These are phyloP conservation scores for Camelus dromedarius DNA, from an alignment of 2,113 vertebrate species.

Conservation along the genomic window DNA sequence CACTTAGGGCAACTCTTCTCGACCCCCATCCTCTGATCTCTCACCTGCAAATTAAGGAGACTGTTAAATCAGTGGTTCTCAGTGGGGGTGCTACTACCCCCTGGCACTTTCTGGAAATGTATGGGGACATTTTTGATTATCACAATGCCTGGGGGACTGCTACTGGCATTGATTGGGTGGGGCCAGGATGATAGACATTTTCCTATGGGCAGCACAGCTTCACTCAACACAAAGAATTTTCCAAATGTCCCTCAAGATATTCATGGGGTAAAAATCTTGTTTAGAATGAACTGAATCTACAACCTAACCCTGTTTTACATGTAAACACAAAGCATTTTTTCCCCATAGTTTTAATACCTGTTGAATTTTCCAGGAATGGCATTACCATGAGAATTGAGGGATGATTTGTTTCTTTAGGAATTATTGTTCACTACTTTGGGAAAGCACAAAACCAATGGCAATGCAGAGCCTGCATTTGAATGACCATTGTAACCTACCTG, in stretches of 20 bases:
- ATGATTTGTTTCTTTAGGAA: constrained; percentile 7
- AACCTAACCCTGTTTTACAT: background rate
- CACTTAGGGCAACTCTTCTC: background rate
- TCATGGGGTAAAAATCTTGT: background rate
- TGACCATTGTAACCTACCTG: background rate
- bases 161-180: background rate
- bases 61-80: background rate
- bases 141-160: background rate
- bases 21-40: background rate
- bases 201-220: background rate
- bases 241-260: background rate
- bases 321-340: background rate
- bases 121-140: background rate
- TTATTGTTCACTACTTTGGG: background rate
- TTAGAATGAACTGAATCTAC: background rate
- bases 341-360: background rate
- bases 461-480: background rate
- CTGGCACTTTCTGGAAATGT: background rate
- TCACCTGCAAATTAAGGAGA: background rate
- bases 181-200: background rate
- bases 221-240: constrained; percentile 5
- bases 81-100: background rate
- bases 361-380: background rate
- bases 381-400: background rate
- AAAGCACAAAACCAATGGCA: background rate